These are phyloP conservation scores for Nezara viridula DNA, from an alignment of 2,888 invertebrate genomes.

Conservation along the genomic window DNA sequence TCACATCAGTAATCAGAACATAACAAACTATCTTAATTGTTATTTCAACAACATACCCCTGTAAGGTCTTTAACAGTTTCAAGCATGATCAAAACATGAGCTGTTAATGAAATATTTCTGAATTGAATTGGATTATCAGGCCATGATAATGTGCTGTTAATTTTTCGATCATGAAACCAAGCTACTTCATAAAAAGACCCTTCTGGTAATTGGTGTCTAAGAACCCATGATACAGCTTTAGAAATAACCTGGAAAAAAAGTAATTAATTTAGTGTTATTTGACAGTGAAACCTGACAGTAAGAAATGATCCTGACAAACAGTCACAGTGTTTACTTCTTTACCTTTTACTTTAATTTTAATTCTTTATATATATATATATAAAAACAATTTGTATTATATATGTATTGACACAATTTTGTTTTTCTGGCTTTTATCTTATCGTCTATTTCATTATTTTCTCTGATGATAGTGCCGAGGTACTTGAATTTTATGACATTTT, in stretches of 20 bases:
- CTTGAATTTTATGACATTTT: no score
- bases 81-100: constrained; percentile 91
- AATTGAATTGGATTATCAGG: constrained; percentile 73
- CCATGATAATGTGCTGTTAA: constrained; percentile 80
- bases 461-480: no score
- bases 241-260: constrained; percentile 75
- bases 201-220: constrained; percentile 85
- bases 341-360: no score
- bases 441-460: no score
- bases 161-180: constrained; percentile 89
- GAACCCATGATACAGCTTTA: constrained; percentile 87
- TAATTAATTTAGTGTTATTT: neutral
- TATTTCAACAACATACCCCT: constrained; percentile 69
- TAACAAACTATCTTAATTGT: neutral
- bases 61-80: constrained; percentile 86
- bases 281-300: neutral
- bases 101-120: constrained; percentile 90
- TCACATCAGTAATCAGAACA: neutral
- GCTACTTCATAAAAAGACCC: constrained; percentile 93
- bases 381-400: no score
- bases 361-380: no score
- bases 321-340: no score
- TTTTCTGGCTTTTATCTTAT: no score
- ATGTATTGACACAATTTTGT: no score
- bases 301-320: neutral